Conservation (phyloP, 2,888 invertebrate genomes). For the Ceraclea dissimilis region DNA sequence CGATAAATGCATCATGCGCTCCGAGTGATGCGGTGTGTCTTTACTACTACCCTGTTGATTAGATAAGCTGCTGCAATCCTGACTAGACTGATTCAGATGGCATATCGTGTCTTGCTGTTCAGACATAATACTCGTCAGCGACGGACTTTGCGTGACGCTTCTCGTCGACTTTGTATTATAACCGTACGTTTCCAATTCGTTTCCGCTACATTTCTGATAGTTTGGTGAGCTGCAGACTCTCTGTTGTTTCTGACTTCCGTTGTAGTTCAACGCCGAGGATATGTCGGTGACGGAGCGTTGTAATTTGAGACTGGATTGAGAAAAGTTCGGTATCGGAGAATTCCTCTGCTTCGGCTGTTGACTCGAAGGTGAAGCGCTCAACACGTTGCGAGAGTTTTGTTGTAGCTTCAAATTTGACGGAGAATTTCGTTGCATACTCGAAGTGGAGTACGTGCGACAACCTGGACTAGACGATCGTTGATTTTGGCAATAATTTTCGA, state of each 20-base stretch:
- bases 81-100: constrained; percentile 1
- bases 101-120: background rate
- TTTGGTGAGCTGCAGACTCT: constrained; percentile 2
- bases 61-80: background rate
- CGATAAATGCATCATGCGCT: background rate
- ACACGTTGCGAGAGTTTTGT: background rate
- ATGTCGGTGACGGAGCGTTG: constrained; percentile 2
- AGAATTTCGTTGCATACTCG: constrained; percentile 7
- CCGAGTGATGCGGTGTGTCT: background rate
- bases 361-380: background rate
- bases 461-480: constrained; percentile 20
- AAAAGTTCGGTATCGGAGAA: constrained; percentile 10
- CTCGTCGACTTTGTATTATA: background rate
- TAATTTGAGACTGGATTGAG: constrained; percentile 9
- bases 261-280: background rate
- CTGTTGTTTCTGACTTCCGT: constrained; percentile 1
- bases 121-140: background rate
- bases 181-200: background rate
- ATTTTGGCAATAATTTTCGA: constrained; percentile 16
- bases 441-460: constrained; percentile 16
- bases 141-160: background rate
- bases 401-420: constrained; percentile 20
- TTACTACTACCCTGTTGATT: background rate
- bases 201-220: background rate
- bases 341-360: background rate